Percentiles rank a stretch among this genome's conserved stretches.
Conservation (phyloP, 2,113 vertebrate genomes). For the Formicarius rufipectus region DNA sequence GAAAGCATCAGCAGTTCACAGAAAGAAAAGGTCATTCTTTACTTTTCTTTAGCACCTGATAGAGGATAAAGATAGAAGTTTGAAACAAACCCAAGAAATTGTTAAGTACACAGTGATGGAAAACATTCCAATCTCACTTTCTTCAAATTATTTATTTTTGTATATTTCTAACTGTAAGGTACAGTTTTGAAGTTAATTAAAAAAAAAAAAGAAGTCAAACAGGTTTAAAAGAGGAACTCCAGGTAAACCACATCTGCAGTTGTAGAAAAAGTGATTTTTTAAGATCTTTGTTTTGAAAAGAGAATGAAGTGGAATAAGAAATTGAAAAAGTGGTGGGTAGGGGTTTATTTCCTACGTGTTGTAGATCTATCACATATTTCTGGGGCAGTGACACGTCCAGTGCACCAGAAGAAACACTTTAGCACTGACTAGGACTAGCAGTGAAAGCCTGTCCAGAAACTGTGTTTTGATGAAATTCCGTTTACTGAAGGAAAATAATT, state of each 20-base stretch:
- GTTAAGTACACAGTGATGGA: not conserved
- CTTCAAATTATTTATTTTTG: not conserved
- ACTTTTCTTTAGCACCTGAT: not conserved
- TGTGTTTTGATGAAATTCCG: not conserved
- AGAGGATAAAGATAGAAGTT: not conserved
- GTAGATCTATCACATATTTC: not conserved
- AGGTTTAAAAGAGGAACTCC: not conserved
- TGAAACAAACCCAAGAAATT: not conserved
- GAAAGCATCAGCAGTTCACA: not conserved
- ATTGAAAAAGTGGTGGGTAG: not conserved
- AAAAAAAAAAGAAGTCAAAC: not conserved
- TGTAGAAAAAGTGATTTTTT: not conserved
- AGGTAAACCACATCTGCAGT: not conserved
- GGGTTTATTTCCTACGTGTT: not conserved
- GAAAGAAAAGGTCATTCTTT: not conserved
- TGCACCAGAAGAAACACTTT: not conserved
- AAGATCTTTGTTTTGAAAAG: not conserved
- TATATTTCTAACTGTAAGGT: not conserved
- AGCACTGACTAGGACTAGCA: not conserved
- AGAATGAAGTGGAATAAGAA: not conserved
- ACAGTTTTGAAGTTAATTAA: not conserved
- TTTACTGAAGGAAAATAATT: not conserved
- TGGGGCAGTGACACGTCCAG: not conserved
- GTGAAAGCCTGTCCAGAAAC: not conserved
- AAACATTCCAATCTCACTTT: not conserved